Evolutionary conservation across 2,888 invertebrate species (phyloP).

Genomic region (Meloe dianella): DNA sequence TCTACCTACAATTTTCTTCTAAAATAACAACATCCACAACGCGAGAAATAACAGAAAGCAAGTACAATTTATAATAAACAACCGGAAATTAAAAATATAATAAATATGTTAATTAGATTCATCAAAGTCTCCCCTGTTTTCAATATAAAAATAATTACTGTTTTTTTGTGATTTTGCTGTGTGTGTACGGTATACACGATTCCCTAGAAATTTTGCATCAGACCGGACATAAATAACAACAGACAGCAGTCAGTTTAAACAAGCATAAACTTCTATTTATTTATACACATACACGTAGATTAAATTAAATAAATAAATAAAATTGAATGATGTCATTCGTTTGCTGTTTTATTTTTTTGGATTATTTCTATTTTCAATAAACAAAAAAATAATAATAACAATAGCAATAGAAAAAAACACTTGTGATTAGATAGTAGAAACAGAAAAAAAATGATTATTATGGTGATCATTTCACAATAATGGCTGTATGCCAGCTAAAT

Average conservation of each 20-base stretch:
- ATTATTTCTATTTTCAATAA: neutral
- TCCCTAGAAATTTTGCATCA: constrained; percentile 9
- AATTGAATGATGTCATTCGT: constrained; percentile 1
- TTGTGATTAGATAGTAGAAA: neutral
- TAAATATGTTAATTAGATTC: constrained; percentile 23
- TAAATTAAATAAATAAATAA: constrained; percentile 1
- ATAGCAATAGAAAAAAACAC: neutral
- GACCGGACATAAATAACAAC: constrained; percentile 5
- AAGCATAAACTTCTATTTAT: neutral
- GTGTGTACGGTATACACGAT: neutral
- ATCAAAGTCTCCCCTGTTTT: neutral
- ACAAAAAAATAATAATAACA: neutral
- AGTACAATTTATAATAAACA: constrained; percentile 16
- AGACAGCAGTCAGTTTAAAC: neutral
- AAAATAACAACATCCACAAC: constrained; percentile 1
- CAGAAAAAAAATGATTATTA: neutral
- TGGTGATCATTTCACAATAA: constrained; percentile 9
- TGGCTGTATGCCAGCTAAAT: neutral
- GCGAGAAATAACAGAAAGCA: neutral
- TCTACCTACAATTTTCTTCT: neutral
- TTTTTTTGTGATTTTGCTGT: neutral
- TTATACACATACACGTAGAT: neutral
- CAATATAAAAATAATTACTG: neutral
- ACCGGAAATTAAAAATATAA: constrained; percentile 23
- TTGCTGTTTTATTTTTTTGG: too few relatives aligned